phyloP scores from a whole-genome alignment of 2,888 invertebrate genomes.

The Scelioninae gen. 1 region DNA sequence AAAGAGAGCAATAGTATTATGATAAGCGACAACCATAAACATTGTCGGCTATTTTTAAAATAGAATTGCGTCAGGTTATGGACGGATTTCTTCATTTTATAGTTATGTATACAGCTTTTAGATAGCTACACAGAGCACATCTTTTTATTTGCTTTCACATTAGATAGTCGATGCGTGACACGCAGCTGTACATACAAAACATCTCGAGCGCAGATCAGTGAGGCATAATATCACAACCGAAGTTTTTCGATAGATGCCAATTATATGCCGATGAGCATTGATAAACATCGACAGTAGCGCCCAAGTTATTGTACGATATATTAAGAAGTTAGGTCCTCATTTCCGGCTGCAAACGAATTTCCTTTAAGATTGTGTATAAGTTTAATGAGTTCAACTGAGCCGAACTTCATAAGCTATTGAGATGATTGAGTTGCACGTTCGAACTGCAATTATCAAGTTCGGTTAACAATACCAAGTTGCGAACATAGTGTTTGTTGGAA shows the following conservation, averaged over 20 bases:
- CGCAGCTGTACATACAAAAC: no score
- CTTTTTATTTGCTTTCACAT: no score
- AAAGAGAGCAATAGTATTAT: no score
- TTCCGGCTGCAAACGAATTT: conserved; percentile 26
- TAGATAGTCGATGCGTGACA: no score
- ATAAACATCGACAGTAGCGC: conserved; percentile 24
- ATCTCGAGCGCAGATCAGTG: no score
- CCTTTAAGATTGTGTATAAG: conserved; percentile 16
- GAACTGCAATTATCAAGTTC: conserved; percentile 53
- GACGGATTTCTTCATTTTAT: no score
- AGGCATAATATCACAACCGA: conserved; percentile 2
- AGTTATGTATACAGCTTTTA: no score
- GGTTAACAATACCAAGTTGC: conserved; percentile 25
- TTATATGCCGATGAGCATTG: conserved; percentile 31
- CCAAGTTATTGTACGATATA: conserved; percentile 23
- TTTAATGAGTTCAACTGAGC: conserved; percentile 18
- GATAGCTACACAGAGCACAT: no score
- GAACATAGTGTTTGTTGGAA: conserved; percentile 16
- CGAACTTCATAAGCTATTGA: conserved; percentile 47
- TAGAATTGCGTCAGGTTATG: no score
- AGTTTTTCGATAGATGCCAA: conserved; percentile 21
- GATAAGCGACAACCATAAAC: no score
- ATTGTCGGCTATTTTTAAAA: no score
- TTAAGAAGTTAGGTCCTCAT: conserved; percentile 15
- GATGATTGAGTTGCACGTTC: conserved; percentile 56